Percentiles rank a stretch among this genome's conserved stretches.
These are phyloP conservation scores for Drosophila prostipennis DNA, from an alignment of 2,888 invertebrate genomes.

Conservation along the genomic window DNA sequence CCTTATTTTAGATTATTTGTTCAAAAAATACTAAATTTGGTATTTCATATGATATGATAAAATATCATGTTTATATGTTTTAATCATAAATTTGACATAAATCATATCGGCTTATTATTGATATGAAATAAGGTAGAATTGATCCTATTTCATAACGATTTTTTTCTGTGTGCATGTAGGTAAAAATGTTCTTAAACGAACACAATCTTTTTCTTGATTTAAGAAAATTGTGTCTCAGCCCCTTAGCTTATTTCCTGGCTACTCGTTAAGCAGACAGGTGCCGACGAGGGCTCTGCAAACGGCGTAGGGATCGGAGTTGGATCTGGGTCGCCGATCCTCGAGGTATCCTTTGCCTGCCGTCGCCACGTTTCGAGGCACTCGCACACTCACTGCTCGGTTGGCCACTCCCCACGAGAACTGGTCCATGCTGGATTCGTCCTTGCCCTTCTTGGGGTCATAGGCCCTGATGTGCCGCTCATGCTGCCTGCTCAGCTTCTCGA, in stretches of 20 bases:
- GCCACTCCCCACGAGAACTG: constrained; percentile 89
- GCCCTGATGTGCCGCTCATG: constrained; percentile 91
- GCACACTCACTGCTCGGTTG: constrained; percentile 88
- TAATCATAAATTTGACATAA: too few relatives aligned
- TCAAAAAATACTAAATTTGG: too few relatives aligned
- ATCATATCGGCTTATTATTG: too few relatives aligned
- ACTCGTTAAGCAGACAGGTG: constrained; percentile 81
- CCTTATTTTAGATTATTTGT: too few relatives aligned
- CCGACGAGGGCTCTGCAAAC: constrained; percentile 88
- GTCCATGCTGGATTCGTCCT: constrained; percentile 89
- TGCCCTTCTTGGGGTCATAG: constrained; percentile 91
- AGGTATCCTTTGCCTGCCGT: constrained; percentile 90
- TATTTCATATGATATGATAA: too few relatives aligned
- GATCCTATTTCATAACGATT: too few relatives aligned
- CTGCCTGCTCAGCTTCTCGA: constrained; percentile 89
- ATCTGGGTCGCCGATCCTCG: constrained; percentile 91
- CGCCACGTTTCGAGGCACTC: constrained; percentile 89
- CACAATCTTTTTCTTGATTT: too few relatives aligned
- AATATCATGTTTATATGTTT: too few relatives aligned
- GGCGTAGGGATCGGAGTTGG: constrained; percentile 90
- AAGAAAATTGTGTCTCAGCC: too few relatives aligned
- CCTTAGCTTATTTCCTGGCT: constrained; percentile 2
- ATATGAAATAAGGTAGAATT: too few relatives aligned
- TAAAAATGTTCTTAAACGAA: too few relatives aligned
- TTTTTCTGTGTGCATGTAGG: too few relatives aligned